These are phyloP conservation scores for Paguma larvata DNA, from an alignment of 2,797 vertebrate genomes.

Conservation along the genomic window DNA sequence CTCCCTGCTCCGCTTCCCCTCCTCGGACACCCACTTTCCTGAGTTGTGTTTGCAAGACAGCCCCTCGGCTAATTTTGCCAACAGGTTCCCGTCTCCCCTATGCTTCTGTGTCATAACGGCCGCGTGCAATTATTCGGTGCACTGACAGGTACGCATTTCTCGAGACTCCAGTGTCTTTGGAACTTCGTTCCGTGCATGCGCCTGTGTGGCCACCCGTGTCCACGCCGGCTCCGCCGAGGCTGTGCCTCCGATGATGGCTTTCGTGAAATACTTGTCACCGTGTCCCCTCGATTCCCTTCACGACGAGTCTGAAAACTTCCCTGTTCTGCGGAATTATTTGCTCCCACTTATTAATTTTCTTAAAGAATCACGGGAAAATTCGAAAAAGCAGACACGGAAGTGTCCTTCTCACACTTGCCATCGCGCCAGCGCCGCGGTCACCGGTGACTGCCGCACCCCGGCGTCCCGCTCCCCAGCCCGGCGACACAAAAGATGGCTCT, in stretches of 20 bases:
- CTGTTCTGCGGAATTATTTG: rapidly evolving
- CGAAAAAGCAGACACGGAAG: rapidly evolving
- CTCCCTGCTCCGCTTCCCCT: rapidly evolving
- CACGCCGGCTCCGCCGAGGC: rapidly evolving
- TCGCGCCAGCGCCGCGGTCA: rapidly evolving
- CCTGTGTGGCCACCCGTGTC: rapidly evolving
- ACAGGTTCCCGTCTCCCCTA: not conserved
- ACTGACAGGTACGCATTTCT: rapidly evolving
- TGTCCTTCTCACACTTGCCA: rapidly evolving
- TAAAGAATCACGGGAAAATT: not conserved
- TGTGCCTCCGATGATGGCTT: rapidly evolving
- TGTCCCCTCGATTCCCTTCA: not conserved
- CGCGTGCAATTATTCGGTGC: rapidly evolving
- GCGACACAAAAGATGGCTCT: conserved; percentile 87
- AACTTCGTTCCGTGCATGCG: rapidly evolving
- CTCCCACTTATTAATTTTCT: not conserved
- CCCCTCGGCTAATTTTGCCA: too few species aligned
- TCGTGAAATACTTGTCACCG: rapidly evolving
- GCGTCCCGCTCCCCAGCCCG: not conserved
- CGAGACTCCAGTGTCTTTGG: rapidly evolving
- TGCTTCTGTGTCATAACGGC: rapidly evolving
- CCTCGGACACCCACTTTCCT: too few species aligned
- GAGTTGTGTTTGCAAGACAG: rapidly evolving
- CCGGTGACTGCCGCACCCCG: rapidly evolving
- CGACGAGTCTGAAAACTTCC: rapidly evolving